These are phyloP conservation scores for Yasuhikotakia modesta DNA, from an alignment of 2,797 vertebrate genomes.

Conservation along the genomic window DNA sequence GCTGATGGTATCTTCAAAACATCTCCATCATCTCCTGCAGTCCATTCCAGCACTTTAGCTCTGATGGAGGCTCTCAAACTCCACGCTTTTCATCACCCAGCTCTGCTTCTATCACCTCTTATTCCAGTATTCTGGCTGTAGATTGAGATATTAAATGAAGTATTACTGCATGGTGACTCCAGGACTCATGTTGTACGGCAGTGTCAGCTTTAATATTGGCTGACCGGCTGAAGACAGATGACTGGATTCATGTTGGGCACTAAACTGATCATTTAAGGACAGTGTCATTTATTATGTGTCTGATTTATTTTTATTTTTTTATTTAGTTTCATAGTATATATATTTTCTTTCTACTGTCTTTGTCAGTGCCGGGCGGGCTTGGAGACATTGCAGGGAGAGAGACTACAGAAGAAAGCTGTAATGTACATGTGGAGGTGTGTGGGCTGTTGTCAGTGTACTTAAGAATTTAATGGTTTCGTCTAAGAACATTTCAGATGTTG, in stretches of 20 bases:
- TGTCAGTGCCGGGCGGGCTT: conserved; percentile 90
- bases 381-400: conserved; percentile 82
- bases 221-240: conserved; percentile 88
- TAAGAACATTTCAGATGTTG: conserved; percentile 80
- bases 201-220: conserved; percentile 98
- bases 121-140: conserved; percentile 99
- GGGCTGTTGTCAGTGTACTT: conserved; percentile 92
- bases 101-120: conserved; percentile 99
- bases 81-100: conserved; percentile 92
- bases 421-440: conserved; percentile 67
- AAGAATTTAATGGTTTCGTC: conserved; percentile 88
- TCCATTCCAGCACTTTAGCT: conserved; percentile 68
- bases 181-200: conserved; percentile 99
- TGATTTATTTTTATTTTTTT: conserved; percentile 83
- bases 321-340: conserved; percentile 59
- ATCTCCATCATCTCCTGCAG: conserved; percentile 45
- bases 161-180: conserved; percentile 99
- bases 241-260: conserved; percentile 91
- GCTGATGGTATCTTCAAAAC: conserved; percentile 81
- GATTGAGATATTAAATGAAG: conserved; percentile 99
- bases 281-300: conserved; percentile 86
- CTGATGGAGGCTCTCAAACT: conserved; percentile 94
- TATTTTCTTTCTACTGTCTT: conserved; percentile 69
- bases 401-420: conserved; percentile 63
- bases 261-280: conserved; percentile 91